Evolutionary conservation across 2,797 vertebrate species (phyloP), one percentile per base, ranked within the genome.

Genomic region (Pseudocheirus occidentalis): DNA sequence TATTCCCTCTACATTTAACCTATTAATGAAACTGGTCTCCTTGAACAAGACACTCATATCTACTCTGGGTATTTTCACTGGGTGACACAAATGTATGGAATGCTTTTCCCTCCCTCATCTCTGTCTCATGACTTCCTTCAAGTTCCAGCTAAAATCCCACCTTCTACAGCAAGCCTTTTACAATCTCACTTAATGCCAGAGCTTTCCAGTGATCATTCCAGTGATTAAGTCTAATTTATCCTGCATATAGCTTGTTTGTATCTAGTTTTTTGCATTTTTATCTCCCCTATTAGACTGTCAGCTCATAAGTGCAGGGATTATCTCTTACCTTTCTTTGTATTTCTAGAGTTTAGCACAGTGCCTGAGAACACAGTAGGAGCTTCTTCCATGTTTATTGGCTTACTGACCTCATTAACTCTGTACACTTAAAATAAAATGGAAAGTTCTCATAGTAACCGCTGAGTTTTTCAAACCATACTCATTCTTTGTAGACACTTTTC

Each of bases 361-460:
- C 16, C 16, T 73, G 16, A 73, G n/a, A 40, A 73, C 18, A 40
- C 21, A 73, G 34, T 73, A 66, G 14, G 62, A 66, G 59, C 31
- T 66, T 66, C 34, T 34, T 66, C 1, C 12, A 31, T 59, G 58
- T 29, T 58, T 58, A 62, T 34, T 62, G 29, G 4, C 31, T 34
- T 13, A 31, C 58, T 59, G 28, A 66, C 5, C 34, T 0, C 27
- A 34, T 93, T 92, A 95, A 66, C 92, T 55, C n/a, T 93, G 13
- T 53, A 93, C 93, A 89, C 58, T 52, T 73, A 46, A 92, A 62
- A 57, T 93, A 89, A 87, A 95, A 96, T 55, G 93, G 53, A 95
- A 91, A 73, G 11, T 95, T 95, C 16, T 96, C 27, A 90, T 52
- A 90, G 56, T 34, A 94, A 13, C 16, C 93, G 16, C 27, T 95